Conservation (phyloP, 2,797 vertebrate genomes). For the Onychomys torridus region DNA sequence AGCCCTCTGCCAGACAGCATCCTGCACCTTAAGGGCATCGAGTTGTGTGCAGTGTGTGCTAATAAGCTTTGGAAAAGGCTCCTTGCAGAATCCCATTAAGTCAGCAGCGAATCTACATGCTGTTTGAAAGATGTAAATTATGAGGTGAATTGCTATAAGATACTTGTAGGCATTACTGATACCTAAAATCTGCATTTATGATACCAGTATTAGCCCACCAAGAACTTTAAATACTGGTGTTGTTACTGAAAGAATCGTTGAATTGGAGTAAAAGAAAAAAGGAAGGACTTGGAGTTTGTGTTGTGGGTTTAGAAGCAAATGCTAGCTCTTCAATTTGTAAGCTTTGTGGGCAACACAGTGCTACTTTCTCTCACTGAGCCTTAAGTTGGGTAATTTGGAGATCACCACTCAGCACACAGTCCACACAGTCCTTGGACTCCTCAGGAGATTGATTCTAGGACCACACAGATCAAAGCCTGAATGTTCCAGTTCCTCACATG, state of each 20-base stretch:
- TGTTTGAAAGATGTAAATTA: conserved; percentile 19
- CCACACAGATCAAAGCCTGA: background rate
- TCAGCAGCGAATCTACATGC: background rate
- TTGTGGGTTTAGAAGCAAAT: background rate
- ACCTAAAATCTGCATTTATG: background rate
- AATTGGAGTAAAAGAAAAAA: background rate
- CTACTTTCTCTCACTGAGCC: background rate
- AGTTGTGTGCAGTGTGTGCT: background rate
- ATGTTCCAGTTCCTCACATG: background rate
- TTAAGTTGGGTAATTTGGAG: background rate
- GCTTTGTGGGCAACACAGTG: background rate
- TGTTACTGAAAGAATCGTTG: background rate
- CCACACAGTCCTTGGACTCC: background rate
- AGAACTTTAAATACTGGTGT: background rate
- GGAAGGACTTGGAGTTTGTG: background rate
- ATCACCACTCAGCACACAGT: background rate
- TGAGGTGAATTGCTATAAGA: background rate
- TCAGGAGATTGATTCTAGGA: background rate
- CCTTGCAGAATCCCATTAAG: background rate
- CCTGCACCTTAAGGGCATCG: background rate
- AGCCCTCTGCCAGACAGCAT: background rate
- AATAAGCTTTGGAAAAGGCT: background rate
- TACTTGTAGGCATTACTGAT: background rate
- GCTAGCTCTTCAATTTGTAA: background rate
- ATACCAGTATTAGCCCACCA: background rate